phyloP scores from a whole-genome alignment of 2,797 vertebrate species.

The Carcharodon carcharias region DNA sequence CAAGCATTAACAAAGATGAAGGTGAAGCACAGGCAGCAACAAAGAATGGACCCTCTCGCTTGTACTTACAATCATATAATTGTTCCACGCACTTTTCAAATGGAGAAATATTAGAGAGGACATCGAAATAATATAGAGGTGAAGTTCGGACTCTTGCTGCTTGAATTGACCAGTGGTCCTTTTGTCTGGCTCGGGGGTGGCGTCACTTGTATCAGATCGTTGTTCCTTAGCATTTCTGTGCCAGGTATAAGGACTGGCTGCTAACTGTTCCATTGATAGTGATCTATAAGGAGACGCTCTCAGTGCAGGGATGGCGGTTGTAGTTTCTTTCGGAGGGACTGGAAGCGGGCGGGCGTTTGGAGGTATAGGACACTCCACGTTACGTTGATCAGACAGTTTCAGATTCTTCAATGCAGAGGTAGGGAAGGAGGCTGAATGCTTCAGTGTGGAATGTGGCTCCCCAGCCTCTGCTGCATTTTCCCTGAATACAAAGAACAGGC shows the following conservation, averaged over 20 bases:
- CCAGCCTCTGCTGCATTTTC: background rate
- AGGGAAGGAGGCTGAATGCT: background rate
- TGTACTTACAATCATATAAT: conserved; percentile 65
- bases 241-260: background rate
- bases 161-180: conserved; percentile 25
- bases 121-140: conserved; percentile 63
- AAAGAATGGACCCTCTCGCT: background rate
- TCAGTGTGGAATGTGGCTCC: background rate
- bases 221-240: background rate
- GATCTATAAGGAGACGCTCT: background rate
- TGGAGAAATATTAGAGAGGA: conserved; percentile 63
- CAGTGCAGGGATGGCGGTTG: background rate
- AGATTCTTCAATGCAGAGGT: conserved; percentile 14
- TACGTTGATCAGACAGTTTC: background rate
- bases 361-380: background rate
- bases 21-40: background rate
- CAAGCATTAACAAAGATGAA: background rate
- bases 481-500: background rate
- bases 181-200: background rate
- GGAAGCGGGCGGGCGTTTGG: background rate
- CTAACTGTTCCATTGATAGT: too few relatives aligned
- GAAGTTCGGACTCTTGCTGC: conserved; percentile 58
- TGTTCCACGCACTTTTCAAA: conserved; percentile 69
- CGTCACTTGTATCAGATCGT: background rate
- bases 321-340: background rate